phyloP scores from a whole-genome alignment of 2,113 vertebrate genomes.

The Lycocorax pyrrhopterus region DNA sequence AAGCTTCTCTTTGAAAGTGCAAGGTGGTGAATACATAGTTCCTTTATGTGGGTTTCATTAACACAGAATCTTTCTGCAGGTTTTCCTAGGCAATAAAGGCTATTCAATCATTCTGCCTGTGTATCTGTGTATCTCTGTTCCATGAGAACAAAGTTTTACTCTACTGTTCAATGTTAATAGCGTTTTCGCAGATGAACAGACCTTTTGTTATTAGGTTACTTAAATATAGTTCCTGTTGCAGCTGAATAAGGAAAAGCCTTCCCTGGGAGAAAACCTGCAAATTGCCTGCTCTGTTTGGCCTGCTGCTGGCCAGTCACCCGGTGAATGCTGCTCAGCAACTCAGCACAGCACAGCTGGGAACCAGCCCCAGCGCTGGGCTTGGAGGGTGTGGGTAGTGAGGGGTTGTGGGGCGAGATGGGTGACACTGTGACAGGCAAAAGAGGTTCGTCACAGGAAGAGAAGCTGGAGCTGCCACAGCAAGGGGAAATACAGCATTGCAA shows the following conservation, averaged over 20 bases:
- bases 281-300: background rate
- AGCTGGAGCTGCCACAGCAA: rapidly evolving
- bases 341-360: background rate
- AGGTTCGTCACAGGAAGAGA: background rate
- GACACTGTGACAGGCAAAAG: background rate
- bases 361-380: background rate
- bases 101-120: background rate
- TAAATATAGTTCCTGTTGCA: background rate
- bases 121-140: background rate
- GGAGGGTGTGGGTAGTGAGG: rapidly evolving
- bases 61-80: background rate
- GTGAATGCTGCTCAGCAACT: background rate
- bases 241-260: background rate
- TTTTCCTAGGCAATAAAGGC: background rate
- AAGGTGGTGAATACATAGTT: background rate
- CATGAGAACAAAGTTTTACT: background rate
- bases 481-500: background rate
- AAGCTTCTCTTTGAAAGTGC: background rate
- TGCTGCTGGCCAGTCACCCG: background rate
- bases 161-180: background rate
- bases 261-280: background rate
- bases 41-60: background rate
- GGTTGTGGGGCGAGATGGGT: rapidly evolving
- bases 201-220: background rate
- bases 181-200: background rate